Conservation (phyloP, 2,888 invertebrate species). For the Aethes cnicana region DNA sequence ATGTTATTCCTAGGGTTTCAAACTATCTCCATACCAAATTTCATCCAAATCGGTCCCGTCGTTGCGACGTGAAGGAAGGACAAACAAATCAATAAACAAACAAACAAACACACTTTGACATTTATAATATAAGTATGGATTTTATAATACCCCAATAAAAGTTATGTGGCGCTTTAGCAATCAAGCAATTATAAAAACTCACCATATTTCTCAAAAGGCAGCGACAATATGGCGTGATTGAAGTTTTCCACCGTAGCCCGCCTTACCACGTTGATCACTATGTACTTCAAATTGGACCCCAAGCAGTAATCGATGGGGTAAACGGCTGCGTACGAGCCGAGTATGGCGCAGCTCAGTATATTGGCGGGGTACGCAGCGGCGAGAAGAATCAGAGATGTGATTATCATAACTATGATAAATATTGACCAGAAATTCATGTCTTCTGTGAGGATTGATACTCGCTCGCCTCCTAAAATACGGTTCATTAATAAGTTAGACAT, state of each 20-base stretch:
- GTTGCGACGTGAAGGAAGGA: too few relatives aligned
- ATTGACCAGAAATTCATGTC: constrained; percentile 85
- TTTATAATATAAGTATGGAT: too few relatives aligned
- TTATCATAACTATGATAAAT: constrained; percentile 76
- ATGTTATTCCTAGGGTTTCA: too few relatives aligned
- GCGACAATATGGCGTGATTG: constrained; percentile 79
- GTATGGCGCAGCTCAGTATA: constrained; percentile 83
- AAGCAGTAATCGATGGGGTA: constrained; percentile 85
- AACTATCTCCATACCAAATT: too few relatives aligned
- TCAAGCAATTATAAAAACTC: constrained; percentile 39
- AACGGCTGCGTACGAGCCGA: constrained; percentile 85
- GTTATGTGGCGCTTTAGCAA: too few relatives aligned
- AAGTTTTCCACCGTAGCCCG: constrained; percentile 84
- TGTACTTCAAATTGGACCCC: constrained; percentile 86
- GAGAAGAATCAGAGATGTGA: constrained; percentile 73
- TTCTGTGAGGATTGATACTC: constrained; percentile 65
- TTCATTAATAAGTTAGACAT: neutral
- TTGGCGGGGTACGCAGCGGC: constrained; percentile 79
- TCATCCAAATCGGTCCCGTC: too few relatives aligned
- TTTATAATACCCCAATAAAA: too few relatives aligned
- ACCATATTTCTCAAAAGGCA: constrained; percentile 84
- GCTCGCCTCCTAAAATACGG: constrained; percentile 70
- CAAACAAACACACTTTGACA: too few relatives aligned
- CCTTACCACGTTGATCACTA: constrained; percentile 85
- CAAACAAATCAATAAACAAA: too few relatives aligned